These are phyloP conservation scores for Drosophila stalkeri DNA, from an alignment of 2,888 invertebrate genomes.

Conservation along the genomic window DNA sequence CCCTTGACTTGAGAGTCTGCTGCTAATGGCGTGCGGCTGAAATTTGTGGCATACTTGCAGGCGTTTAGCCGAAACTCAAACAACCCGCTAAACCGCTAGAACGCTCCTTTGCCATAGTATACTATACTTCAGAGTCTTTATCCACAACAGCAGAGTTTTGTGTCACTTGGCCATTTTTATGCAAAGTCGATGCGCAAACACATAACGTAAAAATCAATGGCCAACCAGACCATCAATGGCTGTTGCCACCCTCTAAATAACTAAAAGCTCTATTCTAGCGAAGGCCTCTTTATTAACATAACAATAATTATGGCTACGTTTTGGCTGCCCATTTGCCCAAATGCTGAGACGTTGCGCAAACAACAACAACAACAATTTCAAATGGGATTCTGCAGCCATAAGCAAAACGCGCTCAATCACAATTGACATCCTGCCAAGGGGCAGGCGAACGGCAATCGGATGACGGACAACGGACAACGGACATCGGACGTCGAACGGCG, in stretches of 20 bases:
- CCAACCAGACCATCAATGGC: conserved; percentile 21
- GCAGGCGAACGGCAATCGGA: conserved; percentile 15
- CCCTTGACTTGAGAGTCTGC: conserved; percentile 50
- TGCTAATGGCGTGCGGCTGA: conserved; percentile 58
- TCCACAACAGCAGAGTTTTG: conserved; percentile 32
- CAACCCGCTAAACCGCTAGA: conserved; percentile 13
- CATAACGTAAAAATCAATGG: conserved; percentile 69
- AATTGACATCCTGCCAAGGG: conserved; percentile 71
- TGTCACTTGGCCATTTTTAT: conserved; percentile 66
- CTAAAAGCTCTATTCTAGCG: conserved; percentile 20
- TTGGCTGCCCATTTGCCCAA: conserved; percentile 56
- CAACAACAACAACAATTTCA: conserved; percentile 43
- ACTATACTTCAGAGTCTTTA: conserved; percentile 29
- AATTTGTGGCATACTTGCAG: conserved; percentile 62
- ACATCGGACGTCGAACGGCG: conserved; percentile 3
- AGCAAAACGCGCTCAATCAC: conserved; percentile 68
- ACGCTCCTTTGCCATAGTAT: background rate
- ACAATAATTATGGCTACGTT: conserved; percentile 75
- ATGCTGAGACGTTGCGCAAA: conserved; percentile 60
- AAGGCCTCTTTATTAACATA: conserved; percentile 68
- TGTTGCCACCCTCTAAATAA: conserved; percentile 45
- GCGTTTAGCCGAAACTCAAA: conserved; percentile 52
- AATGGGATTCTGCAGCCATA: conserved; percentile 72
- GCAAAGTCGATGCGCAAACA: conserved; percentile 73
- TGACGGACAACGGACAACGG: conserved; percentile 5